These are phyloP conservation scores for Tethea ocularis DNA, from an alignment of 2,888 invertebrate genomes.

Conservation along the genomic window DNA sequence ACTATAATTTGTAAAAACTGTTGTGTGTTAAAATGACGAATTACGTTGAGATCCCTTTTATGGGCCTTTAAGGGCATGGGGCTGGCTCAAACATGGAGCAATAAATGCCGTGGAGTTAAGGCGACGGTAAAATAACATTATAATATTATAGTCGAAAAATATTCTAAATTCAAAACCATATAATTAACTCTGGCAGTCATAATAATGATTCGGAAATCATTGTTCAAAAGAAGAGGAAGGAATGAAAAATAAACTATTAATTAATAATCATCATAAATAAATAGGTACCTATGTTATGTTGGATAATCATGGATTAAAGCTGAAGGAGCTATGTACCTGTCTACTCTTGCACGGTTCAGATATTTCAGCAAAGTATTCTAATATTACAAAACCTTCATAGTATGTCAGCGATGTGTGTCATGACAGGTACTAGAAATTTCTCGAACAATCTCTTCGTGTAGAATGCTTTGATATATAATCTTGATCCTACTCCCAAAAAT, in stretches of 20 bases:
- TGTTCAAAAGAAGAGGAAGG: too few relatives aligned
- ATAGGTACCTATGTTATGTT: too few relatives aligned
- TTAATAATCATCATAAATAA: too few relatives aligned
- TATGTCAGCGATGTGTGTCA: not conserved
- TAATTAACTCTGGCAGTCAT: too few relatives aligned
- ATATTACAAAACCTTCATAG: not conserved
- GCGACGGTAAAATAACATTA: not conserved
- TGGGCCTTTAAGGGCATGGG: not conserved
- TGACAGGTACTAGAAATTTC: not conserved
- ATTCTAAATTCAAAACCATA: too few relatives aligned
- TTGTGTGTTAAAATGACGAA: not conserved
- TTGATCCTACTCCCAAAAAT: not conserved
- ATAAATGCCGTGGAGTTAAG: not conserved
- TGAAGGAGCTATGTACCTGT: too few relatives aligned
- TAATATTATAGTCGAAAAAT: not conserved
- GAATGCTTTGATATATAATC: conserved; percentile 2
- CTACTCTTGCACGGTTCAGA: not conserved
- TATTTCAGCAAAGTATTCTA: not conserved
- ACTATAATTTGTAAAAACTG: not conserved
- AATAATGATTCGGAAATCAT: too few relatives aligned
- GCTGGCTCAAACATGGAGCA: not conserved
- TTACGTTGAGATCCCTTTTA: not conserved
- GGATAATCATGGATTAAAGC: too few relatives aligned
- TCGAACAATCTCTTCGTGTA: not conserved
- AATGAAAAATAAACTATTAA: too few relatives aligned